Base-by-base conservation (phyloP, 2,113 vertebrate genomes). In the Oryzias celebensis region DNA sequence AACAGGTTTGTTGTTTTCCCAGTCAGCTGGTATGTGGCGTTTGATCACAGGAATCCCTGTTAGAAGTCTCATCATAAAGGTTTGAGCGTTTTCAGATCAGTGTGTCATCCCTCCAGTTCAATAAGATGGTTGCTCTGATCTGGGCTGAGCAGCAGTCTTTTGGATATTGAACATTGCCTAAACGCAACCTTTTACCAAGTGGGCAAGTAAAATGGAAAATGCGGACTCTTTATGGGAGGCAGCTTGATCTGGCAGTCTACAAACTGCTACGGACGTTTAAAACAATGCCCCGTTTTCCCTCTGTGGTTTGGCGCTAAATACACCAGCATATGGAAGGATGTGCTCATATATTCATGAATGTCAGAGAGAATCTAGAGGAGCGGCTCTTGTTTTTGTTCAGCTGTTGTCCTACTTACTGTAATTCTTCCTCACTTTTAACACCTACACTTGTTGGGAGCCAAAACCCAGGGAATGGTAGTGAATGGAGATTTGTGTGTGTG, bases 241-340 rank as follows among this genome's bases (percentile, higher is more conserved):
- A 81, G 82, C 85, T 88, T 89, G 76, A 78, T 83, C 87, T 89
- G 84, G 87, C 88, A 84, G 65, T 84, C 62, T 1, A 60, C 66
- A 64, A 76, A 82, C 74, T 84, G 78, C 83, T 79, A 72, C 65
- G 64, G 84, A 83, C 66, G 51, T 87, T 88, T 85, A 78, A 88
- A 87, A 89, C 88, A 90, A 87, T 83, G 81, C 53, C 80, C 75
- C 75, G 73, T 65, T 81, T 64, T 42, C 45, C 46, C 66, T 79
- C 65, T 74, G 77, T 71, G 76, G 70, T 84, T 91, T 91, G 88
- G 90, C 87, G 78, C 73, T 71, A 87, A 91, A 90, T 87, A 82
- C 71, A 76, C 74, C 74, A 87, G 78, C 90, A 89, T 91, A 91
- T 89, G 87, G 88, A 85, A 79, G 83, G 77, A 80, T 62, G 81